Base-by-base conservation (phyloP, 2,113 vertebrate genomes). In the Archocentrus centrarchus region DNA sequence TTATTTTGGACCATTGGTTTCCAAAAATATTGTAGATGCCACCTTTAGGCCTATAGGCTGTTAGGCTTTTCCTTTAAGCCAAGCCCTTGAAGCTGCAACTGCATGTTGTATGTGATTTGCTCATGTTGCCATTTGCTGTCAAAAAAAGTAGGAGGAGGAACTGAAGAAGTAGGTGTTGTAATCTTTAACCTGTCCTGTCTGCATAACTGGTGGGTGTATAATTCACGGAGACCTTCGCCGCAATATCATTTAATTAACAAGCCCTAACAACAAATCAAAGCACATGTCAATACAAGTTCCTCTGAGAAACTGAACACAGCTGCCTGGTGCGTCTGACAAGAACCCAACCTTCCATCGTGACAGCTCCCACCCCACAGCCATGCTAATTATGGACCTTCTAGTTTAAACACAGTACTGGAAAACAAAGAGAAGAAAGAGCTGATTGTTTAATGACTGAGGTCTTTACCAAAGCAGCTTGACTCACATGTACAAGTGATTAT, bases 361-460 rank as follows among this genome's bases (percentile, higher is more conserved):
- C 94, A 95, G 91, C 92, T 95, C 92, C 59, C 88, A 86, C 87
- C 93, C 94, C 92, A 80, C 86, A 94, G 91, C 91, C 92, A 79
- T 85, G 91, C 91, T 97, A 97, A 98, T 97, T 97, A 96, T 89
- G 96, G 92, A 88, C 70, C 68, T 83, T 94, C 57, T 91, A 89
- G 86, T 93, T 91, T 93, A 91, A 95, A 94, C 92, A 89, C 92
- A 87, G 93, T 93, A 92, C 95, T 93, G 82, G 83, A 85, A 96
- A 96, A 93, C 96, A 94, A 93, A 88, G 92, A 95, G 91, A 93
- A 90, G 94, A 89, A 76, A 93, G 82, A 96, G 95, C 93, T 96
- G 95, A 96, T 94, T 95, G 96, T 96, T 96, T 97, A 97, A 97
- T 97, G 96, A 97, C 95, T 95, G 94, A 94, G 94, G 89, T 94